Evolutionary conservation across 2,113 vertebrate genomes (phyloP).

Genomic region (Bombycilla garrulus): DNA sequence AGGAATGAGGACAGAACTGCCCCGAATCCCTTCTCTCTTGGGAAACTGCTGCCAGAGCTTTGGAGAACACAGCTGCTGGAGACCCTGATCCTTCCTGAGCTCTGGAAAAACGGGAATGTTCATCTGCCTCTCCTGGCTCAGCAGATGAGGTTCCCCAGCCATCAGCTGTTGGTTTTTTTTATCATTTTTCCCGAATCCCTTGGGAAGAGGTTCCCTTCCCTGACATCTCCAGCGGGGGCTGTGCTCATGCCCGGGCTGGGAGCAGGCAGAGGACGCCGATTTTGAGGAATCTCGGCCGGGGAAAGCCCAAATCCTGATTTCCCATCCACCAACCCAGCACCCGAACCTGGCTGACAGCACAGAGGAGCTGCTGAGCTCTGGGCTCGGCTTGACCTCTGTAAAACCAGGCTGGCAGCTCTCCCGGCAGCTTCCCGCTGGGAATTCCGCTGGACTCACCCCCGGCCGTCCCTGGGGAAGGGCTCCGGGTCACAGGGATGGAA

Average conservation of each 20-base stretch:
- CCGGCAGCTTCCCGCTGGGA: neutral
- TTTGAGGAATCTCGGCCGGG: neutral
- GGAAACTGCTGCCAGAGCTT: neutral
- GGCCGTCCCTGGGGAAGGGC: neutral
- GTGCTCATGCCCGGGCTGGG: neutral
- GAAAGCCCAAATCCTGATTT: neutral
- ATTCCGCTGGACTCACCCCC: rapidly evolving
- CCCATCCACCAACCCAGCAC: neutral
- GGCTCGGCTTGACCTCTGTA: neutral
- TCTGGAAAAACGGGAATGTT: neutral
- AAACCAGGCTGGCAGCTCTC: neutral
- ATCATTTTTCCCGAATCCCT: neutral
- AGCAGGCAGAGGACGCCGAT: neutral
- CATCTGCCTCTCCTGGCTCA: neutral
- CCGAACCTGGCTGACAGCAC: neutral
- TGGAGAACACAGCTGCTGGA: neutral
- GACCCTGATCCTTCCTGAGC: neutral
- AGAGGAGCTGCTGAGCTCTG: neutral
- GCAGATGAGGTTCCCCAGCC: neutral
- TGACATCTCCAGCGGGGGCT: neutral
- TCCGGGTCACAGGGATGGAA: neutral
- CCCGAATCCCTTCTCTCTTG: neutral
- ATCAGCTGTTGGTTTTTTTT: neutral
- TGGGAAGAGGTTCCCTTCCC: neutral
- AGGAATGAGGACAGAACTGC: neutral